Percentiles rank a stretch among this genome's conserved stretches.
phyloP scores from a whole-genome alignment of 2,888 invertebrate genomes.

The Drosophila sordidapex region DNA sequence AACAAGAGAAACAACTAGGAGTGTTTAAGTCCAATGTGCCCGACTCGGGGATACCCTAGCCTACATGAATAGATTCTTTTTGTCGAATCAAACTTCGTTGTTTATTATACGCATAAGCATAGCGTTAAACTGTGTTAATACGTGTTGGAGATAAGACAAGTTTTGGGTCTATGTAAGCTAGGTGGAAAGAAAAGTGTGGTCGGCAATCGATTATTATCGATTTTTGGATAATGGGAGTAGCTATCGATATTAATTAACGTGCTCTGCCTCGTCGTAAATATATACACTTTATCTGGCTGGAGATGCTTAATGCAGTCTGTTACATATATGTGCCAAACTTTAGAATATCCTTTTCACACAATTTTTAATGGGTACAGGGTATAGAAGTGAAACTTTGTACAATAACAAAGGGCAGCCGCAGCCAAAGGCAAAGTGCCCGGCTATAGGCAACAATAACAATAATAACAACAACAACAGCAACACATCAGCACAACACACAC shows the following conservation, averaged over 20 bases:
- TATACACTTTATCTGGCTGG: background rate
- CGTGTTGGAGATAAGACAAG: background rate
- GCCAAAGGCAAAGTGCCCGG: conserved; percentile 44
- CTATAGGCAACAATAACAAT: conserved; percentile 50
- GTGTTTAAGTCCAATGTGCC: background rate
- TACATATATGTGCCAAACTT: background rate
- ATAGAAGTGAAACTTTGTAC: conserved; percentile 67
- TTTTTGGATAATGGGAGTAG: background rate
- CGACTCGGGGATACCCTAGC: background rate
- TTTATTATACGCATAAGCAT: background rate
- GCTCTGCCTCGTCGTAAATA: background rate
- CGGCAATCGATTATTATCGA: background rate
- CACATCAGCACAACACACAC: conserved; percentile 20
- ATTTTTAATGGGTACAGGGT: conserved; percentile 10
- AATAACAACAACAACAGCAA: conserved; percentile 44
- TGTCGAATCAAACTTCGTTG: background rate
- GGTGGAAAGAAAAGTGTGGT: background rate
- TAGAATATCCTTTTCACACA: background rate
- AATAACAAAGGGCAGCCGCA: conserved; percentile 60
- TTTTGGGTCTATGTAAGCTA: background rate
- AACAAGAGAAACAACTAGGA: conserved; percentile 35
- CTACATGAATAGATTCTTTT: background rate
- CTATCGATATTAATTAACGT: background rate
- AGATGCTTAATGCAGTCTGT: background rate
- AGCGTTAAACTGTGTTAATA: background rate